Evolutionary conservation across 2,113 vertebrate genomes (phyloP).

Genomic region (Anoplopoma fimbria): DNA sequence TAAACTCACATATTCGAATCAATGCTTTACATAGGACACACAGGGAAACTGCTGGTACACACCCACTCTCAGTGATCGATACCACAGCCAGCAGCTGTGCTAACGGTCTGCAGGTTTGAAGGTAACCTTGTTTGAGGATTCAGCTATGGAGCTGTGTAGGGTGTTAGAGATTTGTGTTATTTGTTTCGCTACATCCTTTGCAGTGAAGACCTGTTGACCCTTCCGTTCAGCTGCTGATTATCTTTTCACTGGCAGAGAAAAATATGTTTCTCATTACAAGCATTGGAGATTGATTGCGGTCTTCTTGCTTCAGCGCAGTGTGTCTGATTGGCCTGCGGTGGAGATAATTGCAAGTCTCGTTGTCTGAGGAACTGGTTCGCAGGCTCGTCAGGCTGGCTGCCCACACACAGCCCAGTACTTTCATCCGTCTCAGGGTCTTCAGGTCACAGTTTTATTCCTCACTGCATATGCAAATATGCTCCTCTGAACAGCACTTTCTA

Average conservation of each 20-base stretch:
- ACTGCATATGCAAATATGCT: conserved; percentile 53
- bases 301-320: conserved; percentile 47
- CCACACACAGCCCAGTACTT: conserved; percentile 11
- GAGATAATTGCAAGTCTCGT: conserved; percentile 75
- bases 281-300: conserved; percentile 73
- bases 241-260: conserved; percentile 69
- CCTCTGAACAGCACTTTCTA: conserved; percentile 22
- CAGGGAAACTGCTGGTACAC: not conserved
- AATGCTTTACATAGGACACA: conserved; percentile 7
- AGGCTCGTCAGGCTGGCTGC: conserved; percentile 44
- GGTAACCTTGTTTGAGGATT: conserved; percentile 62
- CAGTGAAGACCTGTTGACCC: conserved; percentile 71
- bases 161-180: conserved; percentile 62
- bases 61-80: conserved; percentile 33
- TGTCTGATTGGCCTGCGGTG: conserved; percentile 70
- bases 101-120: conserved; percentile 39
- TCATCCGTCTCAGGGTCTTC: conserved; percentile 49
- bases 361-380: conserved; percentile 57
- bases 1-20: conserved; percentile 9
- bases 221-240: conserved; percentile 72
- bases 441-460: conserved; percentile 49
- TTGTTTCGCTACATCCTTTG: conserved; percentile 57
- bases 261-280: conserved; percentile 80
- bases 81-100: conserved; percentile 23
- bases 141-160: conserved; percentile 16